Conservation (phyloP, 2,113 vertebrate genomes). For the Centropristis striata region DNA sequence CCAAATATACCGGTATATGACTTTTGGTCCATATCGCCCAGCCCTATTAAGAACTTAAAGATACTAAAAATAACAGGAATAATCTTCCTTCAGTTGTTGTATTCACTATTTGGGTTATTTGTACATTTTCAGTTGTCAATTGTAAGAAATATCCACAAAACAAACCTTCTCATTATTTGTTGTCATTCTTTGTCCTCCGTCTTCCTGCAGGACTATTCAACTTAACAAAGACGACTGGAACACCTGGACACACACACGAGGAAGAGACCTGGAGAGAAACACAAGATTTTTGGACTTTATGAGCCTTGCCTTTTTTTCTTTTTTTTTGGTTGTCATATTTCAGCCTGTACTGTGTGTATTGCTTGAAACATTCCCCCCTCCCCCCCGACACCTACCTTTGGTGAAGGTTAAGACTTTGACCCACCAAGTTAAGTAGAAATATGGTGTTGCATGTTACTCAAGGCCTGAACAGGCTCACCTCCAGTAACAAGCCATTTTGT, state of each 20-base stretch:
- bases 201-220: conserved; percentile 81
- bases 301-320: conserved; percentile 35
- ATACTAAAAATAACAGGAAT: too few species aligned
- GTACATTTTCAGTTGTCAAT: too few species aligned
- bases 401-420: conserved; percentile 36
- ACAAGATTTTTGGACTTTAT: conserved; percentile 56
- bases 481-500: conserved; percentile 65
- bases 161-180: too few species aligned
- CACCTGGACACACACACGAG: conserved; percentile 34
- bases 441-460: conserved; percentile 52
- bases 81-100: too few species aligned
- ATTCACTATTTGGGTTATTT: too few species aligned
- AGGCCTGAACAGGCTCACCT: background rate
- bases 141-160: too few species aligned
- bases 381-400: conserved; percentile 4
- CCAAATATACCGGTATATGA: too few species aligned
- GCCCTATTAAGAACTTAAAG: too few species aligned
- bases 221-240: conserved; percentile 60
- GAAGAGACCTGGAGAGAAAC: conserved; percentile 32
- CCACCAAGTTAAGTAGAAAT: conserved; percentile 26
- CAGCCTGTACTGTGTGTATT: conserved; percentile 66
- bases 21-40: too few species aligned
- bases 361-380: conserved; percentile 62
- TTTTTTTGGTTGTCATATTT: conserved; percentile 44
- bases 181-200: too few species aligned